Evolutionary conservation across 1,140 invertebrate genomes (phyloP), one percentile per base, ranked within the genome.

Genomic region (Gonatopus flavifemur): DNA sequence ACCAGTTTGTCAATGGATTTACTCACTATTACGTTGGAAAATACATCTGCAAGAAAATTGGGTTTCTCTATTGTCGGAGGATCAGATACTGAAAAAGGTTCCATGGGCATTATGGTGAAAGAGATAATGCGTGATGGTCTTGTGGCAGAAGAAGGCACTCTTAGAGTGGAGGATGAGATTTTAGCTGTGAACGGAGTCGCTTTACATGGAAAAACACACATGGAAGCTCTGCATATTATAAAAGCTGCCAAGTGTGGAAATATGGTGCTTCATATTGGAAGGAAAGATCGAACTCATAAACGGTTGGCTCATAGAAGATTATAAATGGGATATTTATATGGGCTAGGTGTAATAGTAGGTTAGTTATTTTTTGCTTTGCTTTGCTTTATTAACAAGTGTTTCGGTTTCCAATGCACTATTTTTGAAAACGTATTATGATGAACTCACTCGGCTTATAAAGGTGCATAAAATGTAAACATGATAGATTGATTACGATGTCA

Each of bases 11-110:
- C 67, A 0, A 60, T 71, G 49, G 67, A 78, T 36, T 46, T 70
- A n/a, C 9, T 76, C 6, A 72, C 74, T 0, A 44, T 78, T 8
- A 57, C 49, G 3, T 76, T 88, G 47, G 77, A 84, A 47, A 89
- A 88, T 65, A 85, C 86, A 1, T 65, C 79, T 0, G 74, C 81
- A 6, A 83, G 83, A 33, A 88, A 87, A 61, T 81, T 89, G 1
- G 88, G 88, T 0, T 90, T 90, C 59, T 84, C 84, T 30, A 88
- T 90, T 44, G 88, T 89, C 6, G 88, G 88, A 0, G 88, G 88
- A 2, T 79, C 80, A 13, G 88, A 90, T 60, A 87, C 86, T 2
- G 81, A 82, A 1, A 84, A 83, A 65, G 87, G 87, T 2, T 79
- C 77, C 30, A 83, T 87, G 71, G 87, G 87, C 0, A 89, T 90